Percentiles rank a stretch among this genome's conserved stretches.
These are phyloP conservation scores for Stegodyphus mimosarum DNA, from an alignment of 1,140 invertebrate species.

Conservation along the genomic window DNA sequence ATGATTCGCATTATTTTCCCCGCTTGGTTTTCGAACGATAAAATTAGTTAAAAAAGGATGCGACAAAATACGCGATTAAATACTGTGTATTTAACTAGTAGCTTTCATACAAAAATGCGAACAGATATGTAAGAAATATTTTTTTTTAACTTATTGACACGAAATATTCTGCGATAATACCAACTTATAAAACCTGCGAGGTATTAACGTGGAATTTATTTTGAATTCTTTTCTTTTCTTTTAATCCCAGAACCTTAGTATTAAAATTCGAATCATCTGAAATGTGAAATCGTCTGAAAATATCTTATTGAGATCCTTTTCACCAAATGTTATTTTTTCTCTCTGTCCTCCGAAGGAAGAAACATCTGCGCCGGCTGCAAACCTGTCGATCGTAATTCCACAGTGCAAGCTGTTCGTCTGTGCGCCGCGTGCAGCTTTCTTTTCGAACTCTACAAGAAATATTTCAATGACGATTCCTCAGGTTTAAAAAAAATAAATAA, in stretches of 20 bases:
- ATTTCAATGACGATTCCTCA: too few species aligned
- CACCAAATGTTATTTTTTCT: background rate
- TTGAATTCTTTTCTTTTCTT: background rate
- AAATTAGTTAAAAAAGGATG: too few species aligned
- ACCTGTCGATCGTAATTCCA: background rate
- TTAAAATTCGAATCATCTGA: background rate
- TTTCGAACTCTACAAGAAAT: too few species aligned
- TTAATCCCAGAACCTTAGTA: background rate
- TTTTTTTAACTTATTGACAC: too few species aligned
- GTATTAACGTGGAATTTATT: background rate
- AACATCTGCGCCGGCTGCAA: background rate
- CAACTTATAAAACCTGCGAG: background rate
- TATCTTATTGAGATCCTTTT: background rate
- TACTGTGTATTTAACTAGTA: too few species aligned
- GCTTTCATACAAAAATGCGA: too few species aligned
- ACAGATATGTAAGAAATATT: too few species aligned
- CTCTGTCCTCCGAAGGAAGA: background rate
- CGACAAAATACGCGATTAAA: too few species aligned
- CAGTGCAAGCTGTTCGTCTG: background rate
- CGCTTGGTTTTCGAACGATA: too few species aligned
- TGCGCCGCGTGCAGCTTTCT: too few species aligned
- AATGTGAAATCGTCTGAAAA: background rate
- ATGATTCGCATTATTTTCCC: too few species aligned
- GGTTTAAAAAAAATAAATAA: too few species aligned
- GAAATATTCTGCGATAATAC: background rate